Percentiles rank a stretch among this genome's conserved stretches.
These are phyloP conservation scores for Eurystomus glaucurus DNA, from an alignment of 2,797 vertebrate genomes.

Conservation along the genomic window DNA sequence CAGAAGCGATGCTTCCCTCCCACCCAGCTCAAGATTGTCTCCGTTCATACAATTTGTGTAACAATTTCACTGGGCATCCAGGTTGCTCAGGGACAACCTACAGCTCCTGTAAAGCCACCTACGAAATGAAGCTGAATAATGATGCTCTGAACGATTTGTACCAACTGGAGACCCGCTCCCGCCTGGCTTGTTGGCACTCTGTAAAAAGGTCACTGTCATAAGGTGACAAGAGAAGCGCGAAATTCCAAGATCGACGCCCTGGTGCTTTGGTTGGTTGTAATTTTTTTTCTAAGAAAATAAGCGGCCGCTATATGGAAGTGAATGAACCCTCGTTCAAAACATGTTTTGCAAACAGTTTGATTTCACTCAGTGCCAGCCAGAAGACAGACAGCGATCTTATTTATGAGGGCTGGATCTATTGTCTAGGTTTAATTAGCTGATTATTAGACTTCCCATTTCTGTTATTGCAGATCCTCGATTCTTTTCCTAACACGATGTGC, in stretches of 20 bases:
- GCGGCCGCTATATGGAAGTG: not conserved
- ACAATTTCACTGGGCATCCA: not conserved
- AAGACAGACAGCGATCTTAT: not conserved
- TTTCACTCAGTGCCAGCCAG: not conserved
- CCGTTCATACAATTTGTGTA: not conserved
- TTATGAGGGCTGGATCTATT: not conserved
- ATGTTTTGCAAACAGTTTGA: slow-evolving; percentile 18
- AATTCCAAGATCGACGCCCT: not conserved
- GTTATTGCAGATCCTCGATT: slow-evolving; percentile 32
- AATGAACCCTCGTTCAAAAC: slow-evolving; percentile 24
- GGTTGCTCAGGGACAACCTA: not conserved
- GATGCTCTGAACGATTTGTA: not conserved
- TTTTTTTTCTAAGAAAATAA: not conserved
- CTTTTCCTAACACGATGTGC: not conserved
- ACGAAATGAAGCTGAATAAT: not conserved
- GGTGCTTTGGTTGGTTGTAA: not conserved
- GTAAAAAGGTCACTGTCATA: not conserved
- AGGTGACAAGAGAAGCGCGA: too few relatives aligned
- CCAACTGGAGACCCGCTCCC: not conserved
- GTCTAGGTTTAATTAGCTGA: slow-evolving; percentile 31
- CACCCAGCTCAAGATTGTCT: not conserved
- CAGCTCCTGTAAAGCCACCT: not conserved
- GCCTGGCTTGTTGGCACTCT: not conserved
- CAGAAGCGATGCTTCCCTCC: not conserved
- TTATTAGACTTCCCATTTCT: slow-evolving; percentile 58